These are phyloP conservation scores for Drosophila aldrichi DNA, from an alignment of 2,888 invertebrate species.

Conservation along the genomic window DNA sequence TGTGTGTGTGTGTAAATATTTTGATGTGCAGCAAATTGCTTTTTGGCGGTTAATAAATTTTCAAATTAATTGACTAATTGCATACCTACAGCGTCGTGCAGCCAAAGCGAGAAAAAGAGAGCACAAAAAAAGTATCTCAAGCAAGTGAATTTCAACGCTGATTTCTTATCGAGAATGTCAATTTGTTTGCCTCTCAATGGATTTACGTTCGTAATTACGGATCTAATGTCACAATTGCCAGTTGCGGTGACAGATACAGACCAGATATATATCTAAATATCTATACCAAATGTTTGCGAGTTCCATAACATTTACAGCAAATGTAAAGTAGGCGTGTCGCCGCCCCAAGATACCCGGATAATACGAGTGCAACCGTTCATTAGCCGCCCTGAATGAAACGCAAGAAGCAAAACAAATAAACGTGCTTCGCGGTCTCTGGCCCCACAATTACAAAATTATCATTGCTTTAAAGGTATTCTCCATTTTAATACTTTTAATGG, in stretches of 20 bases:
- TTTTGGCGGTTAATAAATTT: constrained; percentile 83
- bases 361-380: constrained; percentile 46
- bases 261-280: neutral
- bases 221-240: constrained; percentile 53
- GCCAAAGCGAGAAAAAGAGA: constrained; percentile 7
- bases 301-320: constrained; percentile 34
- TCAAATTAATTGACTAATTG: constrained; percentile 83
- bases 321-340: constrained; percentile 43
- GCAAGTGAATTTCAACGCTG: constrained; percentile 28
- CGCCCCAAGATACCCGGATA: constrained; percentile 25
- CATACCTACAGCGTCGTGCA: constrained; percentile 72
- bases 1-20: constrained; percentile 50
- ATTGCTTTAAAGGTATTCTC: constrained; percentile 47
- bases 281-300: constrained; percentile 31
- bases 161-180: constrained; percentile 37
- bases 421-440: constrained; percentile 16
- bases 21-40: constrained; percentile 75
- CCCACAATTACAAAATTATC: constrained; percentile 54
- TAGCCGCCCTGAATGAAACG: constrained; percentile 31
- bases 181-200: constrained; percentile 11
- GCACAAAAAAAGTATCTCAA: constrained; percentile 22
- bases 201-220: constrained; percentile 34
- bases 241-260: constrained; percentile 27
- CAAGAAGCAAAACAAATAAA: constrained; percentile 42
- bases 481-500: constrained; percentile 44